Evolutionary conservation across 92 coral and sea anemone species (phyloP).

Genomic region (Epizoanthus fatuus): DNA sequence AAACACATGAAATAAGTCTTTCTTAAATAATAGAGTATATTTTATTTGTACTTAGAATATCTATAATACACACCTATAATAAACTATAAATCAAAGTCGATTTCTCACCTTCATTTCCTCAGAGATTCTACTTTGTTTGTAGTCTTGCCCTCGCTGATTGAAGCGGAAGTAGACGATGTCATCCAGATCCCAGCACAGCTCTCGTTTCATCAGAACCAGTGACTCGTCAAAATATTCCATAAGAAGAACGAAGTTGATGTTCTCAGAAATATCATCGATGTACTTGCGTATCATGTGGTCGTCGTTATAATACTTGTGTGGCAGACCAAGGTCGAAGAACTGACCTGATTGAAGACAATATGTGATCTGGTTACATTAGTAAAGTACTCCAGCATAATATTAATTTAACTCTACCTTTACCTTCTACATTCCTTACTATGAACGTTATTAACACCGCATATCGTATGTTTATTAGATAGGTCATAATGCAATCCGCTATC

Average conservation of each 20-base stretch:
- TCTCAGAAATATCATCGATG: conserved; percentile 73
- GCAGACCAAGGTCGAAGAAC: conserved; percentile 84
- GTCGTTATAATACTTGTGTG: conserved; percentile 68
- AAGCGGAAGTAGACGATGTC: conserved; percentile 80
- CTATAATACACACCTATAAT: too few relatives aligned
- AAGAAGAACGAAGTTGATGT: conserved; percentile 83
- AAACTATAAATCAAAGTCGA: too few relatives aligned
- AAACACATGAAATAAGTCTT: too few relatives aligned
- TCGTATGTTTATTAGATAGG: too few relatives aligned
- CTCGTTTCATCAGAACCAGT: conserved; percentile 82
- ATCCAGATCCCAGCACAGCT: conserved; percentile 89
- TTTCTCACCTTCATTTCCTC: conserved; percentile 60
- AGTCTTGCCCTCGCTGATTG: conserved; percentile 71
- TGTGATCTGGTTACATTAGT: too few relatives aligned
- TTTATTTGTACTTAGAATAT: too few relatives aligned
- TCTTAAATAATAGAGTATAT: too few relatives aligned
- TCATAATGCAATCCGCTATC: too few relatives aligned
- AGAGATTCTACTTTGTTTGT: conserved; percentile 71
- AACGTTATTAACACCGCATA: too few relatives aligned
- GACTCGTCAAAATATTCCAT: conserved; percentile 94
- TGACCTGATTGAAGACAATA: conserved; percentile 69
- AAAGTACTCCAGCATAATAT: too few relatives aligned
- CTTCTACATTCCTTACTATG: too few relatives aligned
- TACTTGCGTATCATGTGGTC: conserved; percentile 54
- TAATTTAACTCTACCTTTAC: too few relatives aligned